Percentiles rank a stretch among this genome's conserved stretches.
Evolutionary conservation across 2,797 vertebrate genomes (phyloP).

Genomic region (Hippocampus kuda): DNA sequence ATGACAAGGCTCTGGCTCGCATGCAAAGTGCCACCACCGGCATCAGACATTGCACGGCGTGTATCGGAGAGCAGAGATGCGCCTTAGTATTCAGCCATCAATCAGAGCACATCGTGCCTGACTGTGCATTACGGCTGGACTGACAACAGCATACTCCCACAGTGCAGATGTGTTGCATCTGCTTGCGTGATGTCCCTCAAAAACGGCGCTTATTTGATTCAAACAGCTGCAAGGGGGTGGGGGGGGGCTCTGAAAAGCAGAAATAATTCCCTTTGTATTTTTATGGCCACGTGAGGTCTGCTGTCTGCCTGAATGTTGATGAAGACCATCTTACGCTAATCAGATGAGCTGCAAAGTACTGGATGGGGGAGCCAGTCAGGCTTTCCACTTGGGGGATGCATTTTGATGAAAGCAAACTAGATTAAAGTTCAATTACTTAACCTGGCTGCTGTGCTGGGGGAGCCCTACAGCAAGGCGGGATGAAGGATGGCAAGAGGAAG

Average conservation of each 20-base stretch:
- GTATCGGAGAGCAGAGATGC: constrained; percentile 31
- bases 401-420: constrained; percentile 31
- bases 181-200: constrained; percentile 34
- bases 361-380: constrained; percentile 20
- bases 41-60: constrained; percentile 34
- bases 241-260: constrained; percentile 10
- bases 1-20: constrained; percentile 36
- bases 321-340: background rate
- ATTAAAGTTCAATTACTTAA: constrained; percentile 31
- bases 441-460: constrained; percentile 12
- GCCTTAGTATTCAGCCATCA: constrained; percentile 47
- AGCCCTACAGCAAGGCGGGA: constrained; percentile 18
- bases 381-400: constrained; percentile 13
- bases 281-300: background rate
- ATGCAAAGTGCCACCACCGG: constrained; percentile 17
- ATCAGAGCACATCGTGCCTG: constrained; percentile 35
- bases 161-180: constrained; percentile 25
- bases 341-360: constrained; percentile 4
- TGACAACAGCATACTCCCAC: constrained; percentile 42
- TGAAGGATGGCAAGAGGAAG: constrained; percentile 16
- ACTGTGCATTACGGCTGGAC: constrained; percentile 17
- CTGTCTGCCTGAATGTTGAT: constrained; percentile 3
- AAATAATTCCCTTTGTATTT: constrained; percentile 14
- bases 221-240: constrained; percentile 8
- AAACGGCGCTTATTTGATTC: constrained; percentile 15